A percentile compares a stretch with the other conserved stretches of the same genome.
Conservation (phyloP, 2,888 invertebrate species). For the Alloscopus bannaensis region DNA sequence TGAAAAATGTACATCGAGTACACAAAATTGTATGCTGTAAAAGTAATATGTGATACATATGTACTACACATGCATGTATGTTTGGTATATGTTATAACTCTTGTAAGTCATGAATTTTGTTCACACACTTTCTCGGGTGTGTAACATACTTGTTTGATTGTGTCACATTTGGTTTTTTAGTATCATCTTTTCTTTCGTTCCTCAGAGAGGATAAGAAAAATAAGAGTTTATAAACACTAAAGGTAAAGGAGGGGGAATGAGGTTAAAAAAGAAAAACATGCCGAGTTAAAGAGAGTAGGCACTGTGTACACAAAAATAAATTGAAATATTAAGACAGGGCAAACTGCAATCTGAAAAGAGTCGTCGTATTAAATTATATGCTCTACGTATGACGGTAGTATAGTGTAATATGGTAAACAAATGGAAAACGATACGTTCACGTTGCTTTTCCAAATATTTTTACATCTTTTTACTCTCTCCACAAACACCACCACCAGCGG, state of each 20-base stretch:
- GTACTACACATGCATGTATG: no score
- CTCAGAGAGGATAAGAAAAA: conserved; percentile 8
- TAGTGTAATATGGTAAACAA: not conserved
- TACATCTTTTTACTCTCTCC: no score
- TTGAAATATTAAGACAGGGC: conserved; percentile 45
- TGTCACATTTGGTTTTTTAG: no score
- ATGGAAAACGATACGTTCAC: not conserved
- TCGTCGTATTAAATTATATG: not conserved
- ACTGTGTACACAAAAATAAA: conserved; percentile 45
- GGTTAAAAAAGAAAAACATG: conserved; percentile 7
- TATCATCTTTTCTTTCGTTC: not conserved
- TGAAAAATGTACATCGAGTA: not conserved
- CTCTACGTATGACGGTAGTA: not conserved
- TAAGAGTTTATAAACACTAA: conserved; percentile 28
- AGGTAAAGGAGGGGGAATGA: conserved; percentile 10
- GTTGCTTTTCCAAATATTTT: no score
- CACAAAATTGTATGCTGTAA: not conserved
- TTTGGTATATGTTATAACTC: no score
- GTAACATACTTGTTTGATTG: no score
- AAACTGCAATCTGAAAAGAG: conserved; percentile 15
- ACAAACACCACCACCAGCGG: no score
- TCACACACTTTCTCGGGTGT: no score
- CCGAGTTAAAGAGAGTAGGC: conserved; percentile 19
- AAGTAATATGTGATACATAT: no score
- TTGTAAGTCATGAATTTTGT: no score